A percentile compares a stretch with the other conserved stretches of the same genome.
phyloP scores from a whole-genome alignment of 2,888 invertebrate species.

The Drosophila acutilabella region DNA sequence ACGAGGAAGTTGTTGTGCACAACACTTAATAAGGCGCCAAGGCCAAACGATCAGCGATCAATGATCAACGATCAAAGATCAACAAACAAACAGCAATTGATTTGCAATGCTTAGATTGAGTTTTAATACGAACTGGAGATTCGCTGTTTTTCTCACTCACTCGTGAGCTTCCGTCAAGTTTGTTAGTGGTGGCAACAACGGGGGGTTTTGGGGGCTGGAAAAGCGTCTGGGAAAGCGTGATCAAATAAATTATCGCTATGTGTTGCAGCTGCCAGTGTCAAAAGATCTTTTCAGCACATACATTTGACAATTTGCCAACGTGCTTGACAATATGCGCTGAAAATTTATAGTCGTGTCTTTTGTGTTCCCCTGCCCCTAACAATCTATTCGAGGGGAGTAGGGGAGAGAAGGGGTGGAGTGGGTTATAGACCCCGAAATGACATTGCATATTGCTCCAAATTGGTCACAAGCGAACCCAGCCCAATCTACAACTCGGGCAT shows the following conservation, averaged over 20 bases:
- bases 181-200: not conserved
- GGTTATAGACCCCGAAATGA: slow-evolving; percentile 37
- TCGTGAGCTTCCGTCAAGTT: slow-evolving; percentile 75
- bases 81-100: slow-evolving; percentile 33
- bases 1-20: slow-evolving; percentile 39
- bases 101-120: slow-evolving; percentile 27
- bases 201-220: not conserved
- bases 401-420: not conserved
- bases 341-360: slow-evolving; percentile 63
- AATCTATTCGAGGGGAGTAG: not conserved
- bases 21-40: slow-evolving; percentile 49
- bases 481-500: slow-evolving; percentile 47
- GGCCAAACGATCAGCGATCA: slow-evolving; percentile 18
- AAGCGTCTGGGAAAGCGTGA: slow-evolving; percentile 62
- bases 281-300: slow-evolving; percentile 68
- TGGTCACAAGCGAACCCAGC: slow-evolving; percentile 40
- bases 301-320: slow-evolving; percentile 65
- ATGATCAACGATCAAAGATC: slow-evolving; percentile 23
- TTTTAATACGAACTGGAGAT: slow-evolving; percentile 39
- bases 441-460: slow-evolving; percentile 59
- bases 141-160: slow-evolving; percentile 50
- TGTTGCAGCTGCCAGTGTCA: slow-evolving; percentile 63
- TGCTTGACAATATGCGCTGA: slow-evolving; percentile 61
- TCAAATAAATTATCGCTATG: slow-evolving; percentile 69
- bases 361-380: not conserved